Evolutionary conservation across 2,113 vertebrate genomes (phyloP).

Genomic region (Peromyscus californicus): DNA sequence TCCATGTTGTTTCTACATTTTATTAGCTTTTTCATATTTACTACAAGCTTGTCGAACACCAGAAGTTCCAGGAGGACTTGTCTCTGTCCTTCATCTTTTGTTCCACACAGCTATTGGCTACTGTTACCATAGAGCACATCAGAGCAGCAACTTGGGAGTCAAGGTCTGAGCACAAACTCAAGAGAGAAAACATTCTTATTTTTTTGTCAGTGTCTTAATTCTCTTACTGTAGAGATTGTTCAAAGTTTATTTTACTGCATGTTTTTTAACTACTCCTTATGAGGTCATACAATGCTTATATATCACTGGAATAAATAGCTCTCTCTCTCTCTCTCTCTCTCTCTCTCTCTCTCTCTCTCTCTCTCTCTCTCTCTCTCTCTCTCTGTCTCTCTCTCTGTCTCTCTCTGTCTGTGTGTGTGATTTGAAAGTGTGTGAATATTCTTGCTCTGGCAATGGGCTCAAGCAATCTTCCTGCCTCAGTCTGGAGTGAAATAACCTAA

Average conservation of each 20-base stretch:
- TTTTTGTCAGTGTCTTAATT: neutral
- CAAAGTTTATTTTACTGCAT: slow-evolving; percentile 26
- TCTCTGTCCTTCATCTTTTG: neutral
- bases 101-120: neutral
- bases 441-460: neutral
- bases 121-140: neutral
- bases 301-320: neutral
- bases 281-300: neutral
- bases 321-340: too few species aligned
- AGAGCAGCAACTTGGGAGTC: neutral
- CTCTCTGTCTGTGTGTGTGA: neutral
- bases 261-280: slow-evolving; percentile 50
- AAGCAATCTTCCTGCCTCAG: neutral
- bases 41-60: neutral
- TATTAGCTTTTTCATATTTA: neutral
- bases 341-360: too few species aligned
- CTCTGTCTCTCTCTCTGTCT: too few species aligned
- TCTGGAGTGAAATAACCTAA: neutral
- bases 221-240: neutral
- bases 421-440: neutral
- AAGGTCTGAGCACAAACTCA: neutral
- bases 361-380: too few species aligned
- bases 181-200: neutral
- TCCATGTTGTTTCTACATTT: fast-evolving
- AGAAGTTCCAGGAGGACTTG: neutral